Base-by-base conservation (phyloP, 2,888 invertebrate genomes). In the Yponomeuta sedellus region DNA sequence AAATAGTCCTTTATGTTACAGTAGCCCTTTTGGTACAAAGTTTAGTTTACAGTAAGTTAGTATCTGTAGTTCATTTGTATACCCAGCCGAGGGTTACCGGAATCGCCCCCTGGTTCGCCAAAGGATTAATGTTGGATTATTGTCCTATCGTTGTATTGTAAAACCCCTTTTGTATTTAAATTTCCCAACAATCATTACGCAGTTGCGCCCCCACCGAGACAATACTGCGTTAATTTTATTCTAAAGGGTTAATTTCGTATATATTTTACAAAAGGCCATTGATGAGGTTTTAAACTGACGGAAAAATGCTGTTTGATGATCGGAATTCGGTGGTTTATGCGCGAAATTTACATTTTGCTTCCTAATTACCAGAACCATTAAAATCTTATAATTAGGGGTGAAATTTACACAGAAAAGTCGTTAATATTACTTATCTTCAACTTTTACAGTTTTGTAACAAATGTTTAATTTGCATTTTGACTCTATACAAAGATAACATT, bases 191-290 rank as follows among this genome's bases (percentile, higher is more conserved):
- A 81, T 80, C 76, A 78, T 77, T 77, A 73, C 71, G 69, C 73
- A 77, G 74, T 75, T 75, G 71, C 70, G 69, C 68, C 68, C n/a
- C 68, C 19, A 39, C 64, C 70, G 70, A 71, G 76, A 81, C 81
- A 82, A 82, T 79, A 65, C 10, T 28, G 71, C 57, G 72, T 70
- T 74, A 78, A 80, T 82, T 82, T 80, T 82, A 83, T 82, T 78
- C 76, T 64, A 44, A 64, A 64, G 78, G 79, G 77, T 80, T 81
- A 79, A 80, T 82, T 80, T 76, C 70, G 77, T 79, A 76, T 75
- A 79, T 77, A 78, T 76, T 81, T 80, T 78, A 34, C 20, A 56
- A 64, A 22, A n/a, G 11, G 19, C 28, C 25, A 8, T 8, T 64
- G 57, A 64, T 64, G 64, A 56, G 64, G 16, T 57, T 64, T 64